Evolutionary conservation across 2,888 invertebrate genomes (phyloP).

Genomic region (Cancer borealis): DNA sequence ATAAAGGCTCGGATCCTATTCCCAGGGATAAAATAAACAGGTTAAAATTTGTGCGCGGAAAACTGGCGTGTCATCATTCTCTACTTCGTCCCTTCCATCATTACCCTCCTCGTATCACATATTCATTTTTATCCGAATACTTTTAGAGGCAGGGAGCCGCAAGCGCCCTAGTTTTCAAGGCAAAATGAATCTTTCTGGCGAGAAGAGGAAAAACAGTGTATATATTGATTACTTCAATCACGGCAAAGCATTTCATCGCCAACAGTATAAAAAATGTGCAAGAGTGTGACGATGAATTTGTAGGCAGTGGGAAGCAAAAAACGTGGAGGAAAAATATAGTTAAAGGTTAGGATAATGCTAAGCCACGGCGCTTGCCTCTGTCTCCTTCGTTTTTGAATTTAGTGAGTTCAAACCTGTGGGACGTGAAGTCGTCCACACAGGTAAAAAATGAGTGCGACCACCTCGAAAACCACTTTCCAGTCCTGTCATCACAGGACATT

Average conservation of each 20-base stretch:
- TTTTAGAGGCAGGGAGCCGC: background rate
- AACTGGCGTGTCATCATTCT: constrained; percentile 1
- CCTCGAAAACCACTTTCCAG: no score
- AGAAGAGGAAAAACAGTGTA: background rate
- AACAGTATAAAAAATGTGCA: background rate
- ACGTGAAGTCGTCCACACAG: no score
- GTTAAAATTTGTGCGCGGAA: background rate
- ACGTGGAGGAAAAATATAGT: background rate
- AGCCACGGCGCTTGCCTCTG: background rate
- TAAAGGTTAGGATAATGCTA: background rate
- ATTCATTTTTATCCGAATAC: background rate
- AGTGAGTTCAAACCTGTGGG: no score
- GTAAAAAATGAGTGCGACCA: no score
- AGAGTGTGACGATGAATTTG: background rate
- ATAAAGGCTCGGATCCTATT: background rate
- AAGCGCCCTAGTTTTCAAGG: background rate
- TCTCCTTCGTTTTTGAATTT: background rate
- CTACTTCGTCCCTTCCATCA: background rate
- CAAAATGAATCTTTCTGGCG: background rate
- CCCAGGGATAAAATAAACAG: background rate
- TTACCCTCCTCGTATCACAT: background rate
- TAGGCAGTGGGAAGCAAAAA: background rate
- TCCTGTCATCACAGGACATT: no score
- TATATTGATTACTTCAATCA: background rate
- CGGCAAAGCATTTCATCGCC: background rate